These are phyloP conservation scores for Neodiprion fabricii DNA, from an alignment of 1,140 invertebrate species.

Conservation along the genomic window DNA sequence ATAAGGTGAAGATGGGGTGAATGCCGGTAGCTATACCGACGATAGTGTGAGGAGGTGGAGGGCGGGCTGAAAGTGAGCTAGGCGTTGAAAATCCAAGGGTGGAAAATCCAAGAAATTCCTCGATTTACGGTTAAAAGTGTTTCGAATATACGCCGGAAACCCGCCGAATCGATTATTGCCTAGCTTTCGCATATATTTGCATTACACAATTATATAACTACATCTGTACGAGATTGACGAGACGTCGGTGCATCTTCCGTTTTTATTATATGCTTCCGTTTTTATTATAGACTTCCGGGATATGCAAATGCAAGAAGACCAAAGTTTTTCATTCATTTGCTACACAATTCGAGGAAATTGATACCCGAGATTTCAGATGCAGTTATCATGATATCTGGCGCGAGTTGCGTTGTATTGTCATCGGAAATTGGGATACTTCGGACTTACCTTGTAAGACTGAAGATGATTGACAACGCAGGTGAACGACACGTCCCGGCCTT, in stretches of 20 bases:
- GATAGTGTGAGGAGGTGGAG: no score
- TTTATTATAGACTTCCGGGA: no score
- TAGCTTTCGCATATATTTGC: neutral
- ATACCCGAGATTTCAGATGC: no score
- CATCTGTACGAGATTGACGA: no score
- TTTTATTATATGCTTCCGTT: no score
- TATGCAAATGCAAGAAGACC: no score
- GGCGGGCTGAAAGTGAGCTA: no score
- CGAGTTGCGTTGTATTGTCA: constrained; percentile 37
- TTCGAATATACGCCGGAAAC: neutral
- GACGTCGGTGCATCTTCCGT: no score
- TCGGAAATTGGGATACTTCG: constrained; percentile 24
- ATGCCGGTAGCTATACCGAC: no score
- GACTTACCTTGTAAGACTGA: constrained; percentile 75
- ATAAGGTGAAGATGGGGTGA: neutral
- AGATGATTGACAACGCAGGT: constrained; percentile 84
- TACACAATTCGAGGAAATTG: no score
- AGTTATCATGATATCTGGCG: constrained; percentile 17
- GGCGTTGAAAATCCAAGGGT: neutral
- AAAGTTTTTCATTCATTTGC: no score
- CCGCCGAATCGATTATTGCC: neutral
- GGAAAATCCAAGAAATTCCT: constrained; percentile 5
- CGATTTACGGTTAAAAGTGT: neutral
- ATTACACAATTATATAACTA: no score
- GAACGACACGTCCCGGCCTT: constrained; percentile 80